Conservation (phyloP, 2,797 vertebrate genomes). For the Microchirus variegatus region DNA sequence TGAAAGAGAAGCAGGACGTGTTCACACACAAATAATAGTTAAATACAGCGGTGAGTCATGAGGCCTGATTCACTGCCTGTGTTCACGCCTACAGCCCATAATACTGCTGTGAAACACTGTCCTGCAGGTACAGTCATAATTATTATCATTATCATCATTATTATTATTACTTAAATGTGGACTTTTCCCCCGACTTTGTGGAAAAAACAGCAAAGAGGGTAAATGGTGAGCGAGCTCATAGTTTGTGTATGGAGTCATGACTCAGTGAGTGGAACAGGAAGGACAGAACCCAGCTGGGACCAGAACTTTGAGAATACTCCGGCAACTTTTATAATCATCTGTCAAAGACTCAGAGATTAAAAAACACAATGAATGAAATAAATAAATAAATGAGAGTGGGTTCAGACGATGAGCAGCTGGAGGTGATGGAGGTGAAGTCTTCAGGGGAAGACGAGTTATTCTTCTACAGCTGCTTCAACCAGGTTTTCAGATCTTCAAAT, state of each 20-base stretch:
- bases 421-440: constrained; percentile 47
- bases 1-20: constrained; percentile 11
- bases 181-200: neutral
- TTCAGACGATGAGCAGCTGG: constrained; percentile 53
- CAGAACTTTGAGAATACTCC: constrained; percentile 34
- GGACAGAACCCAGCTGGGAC: constrained; percentile 24
- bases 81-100: constrained; percentile 14
- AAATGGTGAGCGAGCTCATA: constrained; percentile 37
- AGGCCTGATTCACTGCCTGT: constrained; percentile 9
- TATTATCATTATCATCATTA: neutral
- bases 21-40: constrained; percentile 35
- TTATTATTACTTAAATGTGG: neutral
- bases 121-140: neutral
- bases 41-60: constrained; percentile 41
- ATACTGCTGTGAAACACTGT: constrained; percentile 6
- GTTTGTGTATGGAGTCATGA: constrained; percentile 48
- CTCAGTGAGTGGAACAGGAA: constrained; percentile 14
- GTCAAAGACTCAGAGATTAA: constrained; percentile 19
- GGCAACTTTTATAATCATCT: constrained; percentile 37
- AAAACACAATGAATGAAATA: too few relatives aligned
- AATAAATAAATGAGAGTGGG: too few relatives aligned
- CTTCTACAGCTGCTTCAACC: constrained; percentile 41
- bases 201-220: constrained; percentile 30
- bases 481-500: too few relatives aligned
- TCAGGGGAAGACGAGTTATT: constrained; percentile 32